Conservation (phyloP, 2,888 invertebrate genomes). For the Exephanes ischioxanthus region DNA sequence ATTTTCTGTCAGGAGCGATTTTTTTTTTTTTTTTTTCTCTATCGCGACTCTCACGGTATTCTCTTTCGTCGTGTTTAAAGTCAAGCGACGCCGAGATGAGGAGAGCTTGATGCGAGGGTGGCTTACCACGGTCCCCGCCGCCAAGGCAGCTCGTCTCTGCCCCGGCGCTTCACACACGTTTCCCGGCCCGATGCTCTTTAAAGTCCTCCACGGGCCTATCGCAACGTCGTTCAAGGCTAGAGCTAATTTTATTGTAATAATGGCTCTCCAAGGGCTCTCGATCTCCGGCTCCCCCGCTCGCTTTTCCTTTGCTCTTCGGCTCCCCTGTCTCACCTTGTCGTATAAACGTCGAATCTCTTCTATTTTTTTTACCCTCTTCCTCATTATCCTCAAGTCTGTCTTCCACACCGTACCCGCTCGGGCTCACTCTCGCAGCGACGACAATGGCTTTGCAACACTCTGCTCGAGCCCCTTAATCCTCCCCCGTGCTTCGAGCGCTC, state of each 20-base stretch:
- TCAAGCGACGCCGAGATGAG: neutral
- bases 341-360: constrained; percentile 67
- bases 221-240: constrained; percentile 22
- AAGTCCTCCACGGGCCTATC: constrained; percentile 21
- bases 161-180: neutral
- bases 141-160: constrained; percentile 4
- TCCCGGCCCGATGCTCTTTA: constrained; percentile 17
- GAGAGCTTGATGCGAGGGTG: constrained; percentile 32
- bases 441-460: neutral
- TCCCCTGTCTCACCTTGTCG: constrained; percentile 30
- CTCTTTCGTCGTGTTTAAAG: neutral
- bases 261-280: constrained; percentile 31
- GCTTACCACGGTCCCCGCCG: neutral
- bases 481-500: neutral
- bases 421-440: neutral
- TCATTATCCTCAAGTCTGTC: constrained; percentile 28
- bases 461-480: neutral
- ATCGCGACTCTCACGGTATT: constrained; percentile 8
- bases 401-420: neutral
- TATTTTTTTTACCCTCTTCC: constrained; percentile 44
- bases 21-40: constrained; percentile 25
- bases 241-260: constrained; percentile 66
- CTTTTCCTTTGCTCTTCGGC: constrained; percentile 31
- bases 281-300: neutral
- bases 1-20: constrained; percentile 11